Evolutionary conservation across 2,113 vertebrate species (phyloP), one percentile per base, ranked within the genome.

Genomic region (Candoia aspera): DNA sequence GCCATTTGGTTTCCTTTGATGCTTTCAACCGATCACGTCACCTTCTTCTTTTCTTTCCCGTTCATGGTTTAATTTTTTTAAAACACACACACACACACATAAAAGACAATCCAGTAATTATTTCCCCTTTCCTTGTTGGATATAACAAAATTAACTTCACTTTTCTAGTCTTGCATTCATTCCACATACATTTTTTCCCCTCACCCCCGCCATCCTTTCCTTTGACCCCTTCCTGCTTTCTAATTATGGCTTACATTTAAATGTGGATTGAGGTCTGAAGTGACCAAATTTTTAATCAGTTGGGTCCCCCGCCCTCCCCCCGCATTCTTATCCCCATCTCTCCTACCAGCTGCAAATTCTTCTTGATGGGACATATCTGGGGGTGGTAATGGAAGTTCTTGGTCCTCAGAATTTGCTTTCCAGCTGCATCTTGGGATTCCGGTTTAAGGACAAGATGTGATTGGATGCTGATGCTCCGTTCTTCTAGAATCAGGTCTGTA

Each of bases 191-290:
- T 42, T 90, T 19, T 19, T n/a, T 46, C 33, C 73, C 55, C 11
- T 11, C 68, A 91, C 37, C 86, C 33, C 84, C n/a, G 33, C 91
- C 23, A 0, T 3, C 57, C 55, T 24, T 0, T 8, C 60, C 49
- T 49, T 49, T 49, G 49, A 49, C 49, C 49, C 83, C 57, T 21
- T 0, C 23, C 85, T 1, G 29, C 26, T 62, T 91, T 24, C 46
- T 91, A 94, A 94, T 96, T 97, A 98, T 98, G 94, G 97, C 97
- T 98, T 98, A 98, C 96, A 98, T 97, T 97, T 46, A 62, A 98
- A 98, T 97, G 98, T 98, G 98, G 98, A 99, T 98, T 97, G 98
- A 98, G 98, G 98, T 99, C 99, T 99, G 98, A 99, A 99, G 98
- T 96, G 96, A 98, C 91, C 94, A 91, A 90, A 24, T 92, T 94